Base-by-base conservation (phyloP, 1,140 invertebrate genomes). In the Mylabris phalerata region DNA sequence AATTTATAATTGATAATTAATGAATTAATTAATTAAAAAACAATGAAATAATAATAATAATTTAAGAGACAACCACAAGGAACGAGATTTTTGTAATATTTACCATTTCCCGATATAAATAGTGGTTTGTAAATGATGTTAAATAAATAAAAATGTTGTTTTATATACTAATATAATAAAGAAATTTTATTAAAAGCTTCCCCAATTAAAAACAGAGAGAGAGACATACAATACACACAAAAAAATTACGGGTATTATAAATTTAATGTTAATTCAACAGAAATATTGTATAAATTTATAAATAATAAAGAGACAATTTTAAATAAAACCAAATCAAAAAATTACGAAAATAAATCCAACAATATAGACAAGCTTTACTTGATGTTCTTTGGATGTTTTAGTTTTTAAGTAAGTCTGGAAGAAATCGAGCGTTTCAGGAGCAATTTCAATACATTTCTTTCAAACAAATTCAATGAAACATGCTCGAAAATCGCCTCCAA, bases 121-220 rank as follows among this genome's bases (percentile, higher is more conserved):
- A 65, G 55, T 68, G 60, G 67, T 72, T 71, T 72, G 70, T 72
- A 72, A 72, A 71, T 68, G 66, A 72, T 69, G 67, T 71, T 72
- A 67, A 65, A 69, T 73, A 71, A 73, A 73, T 71, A 73, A 73
- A 19, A 71, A 71, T 68, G 68, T 71, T 71, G 71, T 71, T 73
- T 73, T 73, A 71, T 71, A 73, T 73, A 69, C 64, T 70, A 62
- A 68, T 70, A 62, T 67, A 67, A 64, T 63, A 70, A 70, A 68
- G 67, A 69, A 61, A 67, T 71, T 69, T 71, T 68, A 71, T 69
- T 68, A 67, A 69, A 68, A 32, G 56, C 59, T 62, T 57, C 32
- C 32, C 32, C 4, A 32, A 32, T 5, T 62, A 58, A 63, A 70
- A 68, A 66, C 59, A 68, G 19, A 19, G 19, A 13, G 13, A 19